Evolutionary conservation across 1,140 invertebrate genomes (phyloP), one percentile per base, ranked within the genome.

Genomic region (Delia radicum): DNA sequence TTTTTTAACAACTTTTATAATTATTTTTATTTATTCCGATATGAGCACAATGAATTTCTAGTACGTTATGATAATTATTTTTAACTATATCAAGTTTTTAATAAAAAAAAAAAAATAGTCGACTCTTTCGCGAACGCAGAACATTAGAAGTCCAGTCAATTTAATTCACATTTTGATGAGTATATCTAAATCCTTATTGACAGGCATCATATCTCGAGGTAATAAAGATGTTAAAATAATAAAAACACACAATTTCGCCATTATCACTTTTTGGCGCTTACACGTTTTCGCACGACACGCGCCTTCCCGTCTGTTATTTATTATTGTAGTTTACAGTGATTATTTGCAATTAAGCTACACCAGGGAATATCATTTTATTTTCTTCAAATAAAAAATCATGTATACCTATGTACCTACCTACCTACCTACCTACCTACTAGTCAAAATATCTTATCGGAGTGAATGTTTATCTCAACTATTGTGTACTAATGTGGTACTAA

Each of bases 171-270:
- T 18, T 69, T 69, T 69, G 29, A 69, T 69, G 65, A 37, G 13
- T 65, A 62, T 76, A 76, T 76, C 75, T 76, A 76, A 76, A 76
- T 76, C 75, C 75, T 67, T 72, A 8, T 42, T 55, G 74, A 76
- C 75, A 76, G 75, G 37, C 71, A 62, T 76, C 74, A 75, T 61
- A 15, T 21, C 10, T 13, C 48, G 24, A 55, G n/a, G n/a, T 55
- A 21, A 13, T 33, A 37, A 69, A 69, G 29, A 37, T 69, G 63
- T 67, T 67, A n/a, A n/a, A 48, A 18, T 7, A 21, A 55, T 55
- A 55, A 21, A 55, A 6, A 4, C 8, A 37, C 33, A 37, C 8
- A 55, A 18, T 21, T 21, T 55, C 21, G 24, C 3, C 18, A 24
- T 37, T 37, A 37, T 55, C 48, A 24, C 10, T 37, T 37, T 37